phyloP scores from a whole-genome alignment of 1,140 invertebrate species.

The Bombus affinis region DNA sequence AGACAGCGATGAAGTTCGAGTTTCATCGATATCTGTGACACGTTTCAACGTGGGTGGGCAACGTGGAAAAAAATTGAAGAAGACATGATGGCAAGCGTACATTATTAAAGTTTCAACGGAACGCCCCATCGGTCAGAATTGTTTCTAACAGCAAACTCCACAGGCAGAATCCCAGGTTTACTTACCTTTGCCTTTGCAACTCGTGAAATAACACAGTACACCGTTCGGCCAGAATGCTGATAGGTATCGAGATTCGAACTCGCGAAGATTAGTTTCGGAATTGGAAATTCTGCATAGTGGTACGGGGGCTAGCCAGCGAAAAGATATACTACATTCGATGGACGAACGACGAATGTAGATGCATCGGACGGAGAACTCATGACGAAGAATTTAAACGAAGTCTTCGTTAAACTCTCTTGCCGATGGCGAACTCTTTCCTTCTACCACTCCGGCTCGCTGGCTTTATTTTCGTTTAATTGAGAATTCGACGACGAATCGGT shows the following conservation, averaged over 20 bases:
- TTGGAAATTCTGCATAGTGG: slow-evolving; percentile 45
- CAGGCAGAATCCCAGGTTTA: slow-evolving; percentile 11
- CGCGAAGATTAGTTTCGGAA: slow-evolving; percentile 50
- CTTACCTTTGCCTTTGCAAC: neutral
- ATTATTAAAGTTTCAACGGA: slow-evolving; percentile 25
- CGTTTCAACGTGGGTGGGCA: neutral
- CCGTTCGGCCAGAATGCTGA: slow-evolving; percentile 33
- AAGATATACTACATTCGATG: slow-evolving; percentile 4
- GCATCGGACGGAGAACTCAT: neutral
- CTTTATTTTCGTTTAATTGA: slow-evolving; percentile 29
- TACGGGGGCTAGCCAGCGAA: neutral
- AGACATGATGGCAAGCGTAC: neutral
- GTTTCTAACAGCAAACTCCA: slow-evolving; percentile 28
- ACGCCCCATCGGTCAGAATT: neutral
- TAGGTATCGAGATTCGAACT: slow-evolving; percentile 48
- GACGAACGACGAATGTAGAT: slow-evolving; percentile 24
- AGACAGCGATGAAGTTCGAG: neutral
- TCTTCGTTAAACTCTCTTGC: neutral
- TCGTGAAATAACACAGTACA: slow-evolving; percentile 29
- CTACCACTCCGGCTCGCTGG: too few relatives aligned
- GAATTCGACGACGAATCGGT: neutral
- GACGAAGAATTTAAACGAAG: slow-evolving; percentile 36
- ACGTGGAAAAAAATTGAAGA: neutral
- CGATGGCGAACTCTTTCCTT: neutral
- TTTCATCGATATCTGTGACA: neutral